Percentiles rank a stretch among this genome's conserved stretches.
Evolutionary conservation across 2,888 invertebrate genomes (phyloP).

Genomic region (Norana najaformis): DNA sequence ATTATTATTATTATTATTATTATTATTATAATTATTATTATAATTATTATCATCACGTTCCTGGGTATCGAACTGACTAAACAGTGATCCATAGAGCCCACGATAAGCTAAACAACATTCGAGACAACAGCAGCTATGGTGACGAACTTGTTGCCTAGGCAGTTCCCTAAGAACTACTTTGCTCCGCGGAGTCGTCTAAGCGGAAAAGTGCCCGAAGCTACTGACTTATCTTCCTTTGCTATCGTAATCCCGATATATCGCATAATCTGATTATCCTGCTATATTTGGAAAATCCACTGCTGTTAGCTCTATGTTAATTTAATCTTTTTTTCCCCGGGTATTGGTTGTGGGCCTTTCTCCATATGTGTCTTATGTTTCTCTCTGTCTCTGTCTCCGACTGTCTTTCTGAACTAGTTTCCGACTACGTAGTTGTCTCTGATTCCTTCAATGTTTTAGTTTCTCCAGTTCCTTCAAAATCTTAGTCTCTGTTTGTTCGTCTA

Average conservation of each 20-base stretch:
- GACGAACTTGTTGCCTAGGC: no score
- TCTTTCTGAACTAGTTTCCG: not conserved
- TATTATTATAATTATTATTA: no score
- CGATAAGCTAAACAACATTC: not conserved
- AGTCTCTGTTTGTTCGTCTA: no score
- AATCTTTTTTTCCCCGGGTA: not conserved
- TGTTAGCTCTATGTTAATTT: not conserved
- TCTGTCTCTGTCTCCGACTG: not conserved
- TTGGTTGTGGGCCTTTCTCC: no score
- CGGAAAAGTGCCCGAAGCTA: not conserved
- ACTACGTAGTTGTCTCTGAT: not conserved
- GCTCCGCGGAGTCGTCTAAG: not conserved
- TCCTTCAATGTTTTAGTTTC: no score
- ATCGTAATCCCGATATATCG: not conserved
- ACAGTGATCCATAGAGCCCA: not conserved
- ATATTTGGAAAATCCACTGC: not conserved
- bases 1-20: no score
- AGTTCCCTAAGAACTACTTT: not conserved
- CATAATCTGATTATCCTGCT: not conserved
- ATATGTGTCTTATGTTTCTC: not conserved
- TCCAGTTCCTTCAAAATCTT: no score
- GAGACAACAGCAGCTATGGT: not conserved
- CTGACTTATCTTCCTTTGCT: not conserved
- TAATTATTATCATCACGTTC: no score
- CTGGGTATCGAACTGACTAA: no score